Base-by-base conservation (phyloP, 2,888 invertebrate genomes). In the Harpagoxenus sublaevis region DNA sequence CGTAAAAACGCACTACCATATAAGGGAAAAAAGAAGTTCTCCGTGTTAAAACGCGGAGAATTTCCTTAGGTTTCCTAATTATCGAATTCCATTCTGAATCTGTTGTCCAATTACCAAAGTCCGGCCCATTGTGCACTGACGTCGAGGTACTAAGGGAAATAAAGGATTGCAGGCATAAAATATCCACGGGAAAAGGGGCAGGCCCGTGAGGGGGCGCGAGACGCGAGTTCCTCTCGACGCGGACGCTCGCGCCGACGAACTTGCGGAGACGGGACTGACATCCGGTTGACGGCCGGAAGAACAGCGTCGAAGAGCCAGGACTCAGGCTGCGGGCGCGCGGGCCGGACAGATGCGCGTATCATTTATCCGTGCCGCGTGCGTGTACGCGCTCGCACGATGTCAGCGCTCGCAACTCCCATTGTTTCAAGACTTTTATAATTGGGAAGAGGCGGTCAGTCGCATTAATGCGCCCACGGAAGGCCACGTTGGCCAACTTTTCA, bases 371-470 rank as follows among this genome's bases (percentile, higher is more conserved):
- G 23, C 81, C 84, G 89, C 60, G 23, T 79, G n/a, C 77, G 84
- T 87, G 82, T 83, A 85, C 68, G 62, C 70, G 51, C 57, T 75
- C 60, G 57, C 45, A 85, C 87, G 88, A 91, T 89, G 91, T 89
- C 90, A 88, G 89, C 88, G 88, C 90, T 92, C 92, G 88, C 89
- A 87, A 88, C 87, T 87, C 71, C 91, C 92, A 93, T 94, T 94
- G 94, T 94, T 92, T 91, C 89, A 92, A 91, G 92, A 92, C 91
- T 93, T 93, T 93, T 92, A 93, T 94, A 93, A 94, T 94, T 94
- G 88, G 88, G 86, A 85, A 88, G 89, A 90, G 88, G 87, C 86
- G 90, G 88, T 88, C 90, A 89, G 88, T 84, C 86, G 88, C 88
- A 92, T 92, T 92, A 91, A 87, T 89, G 86, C 87, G 88, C 75